Base-by-base conservation (phyloP, 2,888 invertebrate species). In the Phoenoteleia sp. region DNA sequence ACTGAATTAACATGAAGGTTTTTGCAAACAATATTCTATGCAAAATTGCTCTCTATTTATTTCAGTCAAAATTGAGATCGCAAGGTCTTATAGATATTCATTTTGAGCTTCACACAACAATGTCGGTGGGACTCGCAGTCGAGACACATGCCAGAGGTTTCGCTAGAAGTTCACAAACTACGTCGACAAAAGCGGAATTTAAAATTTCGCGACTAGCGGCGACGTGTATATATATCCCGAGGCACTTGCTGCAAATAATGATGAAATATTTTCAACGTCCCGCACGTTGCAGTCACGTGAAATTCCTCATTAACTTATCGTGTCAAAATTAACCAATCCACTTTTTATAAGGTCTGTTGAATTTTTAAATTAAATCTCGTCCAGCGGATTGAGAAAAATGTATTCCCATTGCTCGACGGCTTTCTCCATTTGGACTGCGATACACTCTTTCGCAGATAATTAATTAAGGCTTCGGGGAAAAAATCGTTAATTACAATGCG, bases 91-190 rank as follows among this genome's bases (percentile, higher is more conserved):
- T 47, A 54, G 71, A 45, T 71, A 66, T 66, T 58, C 25, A 75
- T 69, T 69, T 69, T 75, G 23, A 72, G 42, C 29, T 67, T 67
- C 11, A 58, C 66, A 66, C 47, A 67, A 77, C 67, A 84, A 79
- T 64, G 58, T 62, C 56, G 56, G 49, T 15, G 64, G 36, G 67
- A 67, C 56, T 45, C 49, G 29, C 67, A 74, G 69, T 79, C 77
- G 74, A 74, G 74, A 67, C 77, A 60, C 66, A 83, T 83, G 67
- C 72, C 83, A 74, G 75, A 74, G 83, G 79, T 79, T 84, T 79
- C 74, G 56, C 42, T 42, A 36, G 67, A 15, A 84, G 80, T 84
- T 84, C 36, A 29, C 64, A 66, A 84, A 84, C 80, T 80, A 80
- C 60, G 75, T 66, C 58, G 62, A 71, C 84, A 76, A 79, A 83